Base-by-base conservation (phyloP, 2,113 vertebrate genomes). In the Microcebus griseorufus region DNA sequence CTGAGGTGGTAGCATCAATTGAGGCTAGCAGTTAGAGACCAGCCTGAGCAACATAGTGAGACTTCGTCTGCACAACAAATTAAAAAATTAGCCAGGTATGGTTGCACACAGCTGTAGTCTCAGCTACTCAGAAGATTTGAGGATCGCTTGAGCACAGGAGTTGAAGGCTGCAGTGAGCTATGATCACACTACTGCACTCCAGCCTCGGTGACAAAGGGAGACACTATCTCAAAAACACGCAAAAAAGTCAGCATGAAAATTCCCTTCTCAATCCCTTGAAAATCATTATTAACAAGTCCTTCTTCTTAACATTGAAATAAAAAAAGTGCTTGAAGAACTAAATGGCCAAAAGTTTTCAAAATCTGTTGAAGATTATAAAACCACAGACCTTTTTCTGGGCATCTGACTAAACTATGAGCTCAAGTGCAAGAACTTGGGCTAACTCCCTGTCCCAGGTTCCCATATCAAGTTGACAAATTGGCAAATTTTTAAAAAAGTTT, bases 271-370 rank as follows among this genome's bases (percentile, higher is more conserved):
- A 39, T 79, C 32, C 9, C 70, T 88, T 88, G 83, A 88, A 88
- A 94, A 34, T 82, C 2, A 39, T 92, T 64, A 84, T 72, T 48
- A 82, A 81, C 42, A 83, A 92, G 55, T 78, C 39, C 39, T 75
- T 81, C 58, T 96, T 92, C 53, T 70, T 18, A 83, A 55, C 42
- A 88, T 78, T 84, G 79, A 94, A 88, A 72, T 18, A 8, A 39
- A 80, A 92, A 84, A 48, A 53, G 9, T 80, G 45, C 37, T 92
- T 86, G 37, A 96, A 90, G 45, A 93, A 96, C n/a, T 88, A 76
- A 76, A 69, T 76, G 39, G 42, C 18, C 62, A 73, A 55, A 53
- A n/a, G 37, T 78, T 87, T 88, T 48, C 64, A 89, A 84, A 89
- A 65, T 84, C 67, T 62, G 18, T 75, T 81, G 55, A 85, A 48